Percentiles rank a stretch among this genome's conserved stretches.
Conservation (phyloP, 2,797 vertebrate genomes). For the Malurus leucopterus region DNA sequence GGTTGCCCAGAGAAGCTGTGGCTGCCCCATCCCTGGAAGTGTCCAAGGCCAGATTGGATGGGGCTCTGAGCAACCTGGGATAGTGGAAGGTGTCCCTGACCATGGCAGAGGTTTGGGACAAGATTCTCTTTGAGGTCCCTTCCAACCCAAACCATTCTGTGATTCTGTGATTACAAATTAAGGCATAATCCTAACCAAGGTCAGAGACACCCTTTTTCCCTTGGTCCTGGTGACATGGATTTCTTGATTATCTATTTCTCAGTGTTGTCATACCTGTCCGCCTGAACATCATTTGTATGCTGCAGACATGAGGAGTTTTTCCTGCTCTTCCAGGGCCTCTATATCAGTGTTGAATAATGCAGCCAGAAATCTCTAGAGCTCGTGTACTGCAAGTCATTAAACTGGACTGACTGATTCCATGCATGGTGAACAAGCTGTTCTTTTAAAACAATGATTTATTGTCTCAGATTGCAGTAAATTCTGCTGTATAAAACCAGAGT, state of each 20-base stretch:
- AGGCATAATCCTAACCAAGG: rapidly evolving
- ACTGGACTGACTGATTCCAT: background rate
- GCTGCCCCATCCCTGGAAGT: background rate
- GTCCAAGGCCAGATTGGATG: rapidly evolving
- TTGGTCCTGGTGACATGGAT: background rate
- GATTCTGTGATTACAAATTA: background rate
- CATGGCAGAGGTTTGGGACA: rapidly evolving
- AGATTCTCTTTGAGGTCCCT: background rate
- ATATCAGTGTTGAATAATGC: background rate
- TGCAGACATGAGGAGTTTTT: background rate
- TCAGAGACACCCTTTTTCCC: background rate
- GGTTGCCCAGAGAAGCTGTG: rapidly evolving
- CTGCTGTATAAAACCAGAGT: background rate
- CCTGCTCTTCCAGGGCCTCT: background rate
- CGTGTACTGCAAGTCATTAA: background rate
- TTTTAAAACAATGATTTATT: background rate
- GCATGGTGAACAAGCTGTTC: background rate
- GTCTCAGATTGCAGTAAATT: background rate
- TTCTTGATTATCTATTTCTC: background rate
- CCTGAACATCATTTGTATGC: background rate
- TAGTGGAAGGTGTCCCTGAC: background rate
- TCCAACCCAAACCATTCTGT: background rate
- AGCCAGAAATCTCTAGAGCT: background rate
- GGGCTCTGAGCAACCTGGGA: rapidly evolving
- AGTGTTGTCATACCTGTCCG: rapidly evolving